Conservation (phyloP, 1,140 invertebrate genomes). For the Pogonognathellus flavescens region DNA sequence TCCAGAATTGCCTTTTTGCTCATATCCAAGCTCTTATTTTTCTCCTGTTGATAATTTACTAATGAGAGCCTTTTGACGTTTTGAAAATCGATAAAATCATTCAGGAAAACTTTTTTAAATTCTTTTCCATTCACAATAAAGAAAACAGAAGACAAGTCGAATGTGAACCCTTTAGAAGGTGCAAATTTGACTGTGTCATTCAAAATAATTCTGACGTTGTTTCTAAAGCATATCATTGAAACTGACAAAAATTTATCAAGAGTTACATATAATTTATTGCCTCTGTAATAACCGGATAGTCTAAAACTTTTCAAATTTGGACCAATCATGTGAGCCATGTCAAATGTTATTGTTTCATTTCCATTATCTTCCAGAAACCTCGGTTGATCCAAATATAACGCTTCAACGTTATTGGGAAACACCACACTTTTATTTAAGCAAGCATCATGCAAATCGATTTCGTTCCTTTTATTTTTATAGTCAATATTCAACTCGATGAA, state of each 20-base stretch:
- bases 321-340: background rate
- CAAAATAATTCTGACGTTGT: background rate
- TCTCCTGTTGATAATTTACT: background rate
- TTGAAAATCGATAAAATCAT: background rate
- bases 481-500: background rate
- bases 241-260: background rate
- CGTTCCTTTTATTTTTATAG: background rate
- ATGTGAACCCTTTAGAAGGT: background rate
- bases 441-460: background rate
- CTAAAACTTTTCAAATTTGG: background rate
- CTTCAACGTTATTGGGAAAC: too few relatives aligned
- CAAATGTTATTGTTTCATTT: too few relatives aligned
- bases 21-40: background rate
- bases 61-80: background rate
- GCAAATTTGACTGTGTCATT: background rate
- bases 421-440: too few relatives aligned
- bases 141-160: too few relatives aligned
- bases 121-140: background rate
- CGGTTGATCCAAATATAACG: background rate
- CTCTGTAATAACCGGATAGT: background rate
- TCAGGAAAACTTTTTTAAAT: background rate
- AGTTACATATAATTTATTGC: background rate
- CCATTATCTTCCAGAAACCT: too few relatives aligned
- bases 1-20: background rate
- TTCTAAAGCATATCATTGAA: background rate